These are phyloP conservation scores for Maconellicoccus hirsutus DNA, from an alignment of 1,140 invertebrate genomes.

Conservation along the genomic window DNA sequence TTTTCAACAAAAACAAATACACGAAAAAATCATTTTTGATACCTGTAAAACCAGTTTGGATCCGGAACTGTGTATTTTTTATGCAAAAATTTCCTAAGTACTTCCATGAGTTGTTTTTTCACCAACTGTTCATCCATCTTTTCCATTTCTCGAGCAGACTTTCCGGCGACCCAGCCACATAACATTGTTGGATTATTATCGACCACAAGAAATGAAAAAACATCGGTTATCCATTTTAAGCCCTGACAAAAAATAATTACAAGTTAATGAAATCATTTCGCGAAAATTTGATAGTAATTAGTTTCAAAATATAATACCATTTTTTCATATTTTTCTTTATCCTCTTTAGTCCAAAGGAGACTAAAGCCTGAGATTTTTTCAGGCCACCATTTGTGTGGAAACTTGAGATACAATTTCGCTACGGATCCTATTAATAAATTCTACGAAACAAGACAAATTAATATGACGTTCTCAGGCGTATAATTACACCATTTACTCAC, in stretches of 20 bases:
- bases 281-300: too few relatives aligned
- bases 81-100: background rate
- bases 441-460: too few relatives aligned
- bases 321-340: background rate
- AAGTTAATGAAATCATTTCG: too few relatives aligned
- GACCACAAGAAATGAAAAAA: constrained; percentile 53
- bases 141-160: constrained; percentile 42
- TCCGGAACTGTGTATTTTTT: background rate
- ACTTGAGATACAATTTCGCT: too few relatives aligned
- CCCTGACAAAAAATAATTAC: too few relatives aligned
- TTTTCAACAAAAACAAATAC: constrained; percentile 22
- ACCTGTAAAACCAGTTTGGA: background rate
- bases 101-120: constrained; percentile 26
- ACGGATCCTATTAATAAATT: constrained; percentile 58
- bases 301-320: too few relatives aligned
- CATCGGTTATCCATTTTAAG: constrained; percentile 43
- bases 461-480: constrained; percentile 22
- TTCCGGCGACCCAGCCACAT: constrained; percentile 48
- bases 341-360: too few relatives aligned
- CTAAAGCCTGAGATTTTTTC: constrained; percentile 38
- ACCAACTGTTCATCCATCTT: constrained; percentile 39
- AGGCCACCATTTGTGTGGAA: constrained; percentile 49
- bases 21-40: background rate
- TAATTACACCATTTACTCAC: too few relatives aligned
- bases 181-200: too few relatives aligned